phyloP scores from a whole-genome alignment of 2,797 vertebrate species.

The Enteromius trimaculatus region DNA sequence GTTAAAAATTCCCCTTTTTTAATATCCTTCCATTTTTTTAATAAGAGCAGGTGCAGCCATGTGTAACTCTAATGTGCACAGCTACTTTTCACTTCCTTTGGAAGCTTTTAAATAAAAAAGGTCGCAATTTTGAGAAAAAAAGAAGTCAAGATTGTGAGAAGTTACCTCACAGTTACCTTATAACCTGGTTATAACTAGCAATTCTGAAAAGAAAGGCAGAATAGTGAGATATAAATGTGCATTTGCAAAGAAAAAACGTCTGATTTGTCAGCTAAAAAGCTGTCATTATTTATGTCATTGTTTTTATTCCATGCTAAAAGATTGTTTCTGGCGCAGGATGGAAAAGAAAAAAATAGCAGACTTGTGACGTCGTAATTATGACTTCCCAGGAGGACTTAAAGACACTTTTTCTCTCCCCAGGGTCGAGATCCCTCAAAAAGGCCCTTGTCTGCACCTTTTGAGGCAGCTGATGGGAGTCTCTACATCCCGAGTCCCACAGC shows the following conservation, averaged over 20 bases:
- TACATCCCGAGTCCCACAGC: slow-evolving; percentile 75
- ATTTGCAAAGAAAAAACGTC: not conserved
- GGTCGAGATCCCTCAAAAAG: slow-evolving; percentile 73
- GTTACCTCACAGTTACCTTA: not conserved
- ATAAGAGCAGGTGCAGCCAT: not conserved
- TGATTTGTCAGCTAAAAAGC: not conserved
- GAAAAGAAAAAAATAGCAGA: not conserved
- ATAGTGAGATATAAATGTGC: not conserved
- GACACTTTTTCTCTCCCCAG: slow-evolving; percentile 52
- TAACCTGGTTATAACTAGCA: not conserved
- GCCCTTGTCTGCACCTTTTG: slow-evolving; percentile 62
- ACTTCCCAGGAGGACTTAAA: not conserved
- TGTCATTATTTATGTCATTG: not conserved
- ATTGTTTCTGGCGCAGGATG: not conserved
- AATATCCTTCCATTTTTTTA: too few relatives aligned
- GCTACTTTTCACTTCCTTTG: not conserved
- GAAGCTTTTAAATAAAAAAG: too few relatives aligned
- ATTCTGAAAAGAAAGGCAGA: not conserved
- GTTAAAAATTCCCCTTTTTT: not conserved
- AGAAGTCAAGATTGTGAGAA: not conserved
- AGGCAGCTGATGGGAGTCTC: slow-evolving; percentile 77
- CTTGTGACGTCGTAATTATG: not conserved
- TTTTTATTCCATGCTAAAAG: not conserved
- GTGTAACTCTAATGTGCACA: not conserved
- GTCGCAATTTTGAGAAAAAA: not conserved